phyloP scores from a whole-genome alignment of 2,888 invertebrate species.

The Taphrorychus bicolor region DNA sequence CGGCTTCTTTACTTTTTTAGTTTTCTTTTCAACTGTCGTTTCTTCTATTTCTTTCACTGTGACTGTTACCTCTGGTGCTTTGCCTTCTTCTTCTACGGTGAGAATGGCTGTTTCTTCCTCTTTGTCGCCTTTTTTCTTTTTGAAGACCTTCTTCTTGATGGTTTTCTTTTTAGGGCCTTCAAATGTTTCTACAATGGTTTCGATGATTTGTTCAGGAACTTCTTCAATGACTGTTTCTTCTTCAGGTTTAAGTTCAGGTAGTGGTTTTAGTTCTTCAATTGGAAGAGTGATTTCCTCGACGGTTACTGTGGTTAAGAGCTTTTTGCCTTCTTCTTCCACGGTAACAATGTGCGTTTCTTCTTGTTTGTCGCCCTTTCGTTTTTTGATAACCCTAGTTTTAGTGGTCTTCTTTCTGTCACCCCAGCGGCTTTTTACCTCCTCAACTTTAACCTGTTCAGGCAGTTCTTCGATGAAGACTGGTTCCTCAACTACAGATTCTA shows the following conservation, averaged over 20 bases:
- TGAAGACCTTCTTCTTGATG: conserved; percentile 45
- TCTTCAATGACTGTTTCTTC: conserved; percentile 53
- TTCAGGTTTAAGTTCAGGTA: conserved; percentile 41
- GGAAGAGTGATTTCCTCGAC: conserved; percentile 49
- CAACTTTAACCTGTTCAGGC: conserved; percentile 51
- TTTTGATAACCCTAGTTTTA: conserved; percentile 55
- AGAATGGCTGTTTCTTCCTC: conserved; percentile 54
- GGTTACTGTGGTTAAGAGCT: conserved; percentile 47
- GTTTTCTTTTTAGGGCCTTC: conserved; percentile 45
- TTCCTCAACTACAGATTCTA: conserved; percentile 34
- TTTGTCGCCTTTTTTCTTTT: conserved; percentile 51
- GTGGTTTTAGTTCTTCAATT: conserved; percentile 49
- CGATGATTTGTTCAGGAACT: conserved; percentile 47
- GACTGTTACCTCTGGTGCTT: conserved; percentile 52
- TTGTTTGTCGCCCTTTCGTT: conserved; percentile 53
- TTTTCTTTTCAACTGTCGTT: background rate
- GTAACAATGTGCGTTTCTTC: conserved; percentile 51
- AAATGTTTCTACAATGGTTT: conserved; percentile 39
- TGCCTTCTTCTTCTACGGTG: conserved; percentile 44
- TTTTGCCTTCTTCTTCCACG: conserved; percentile 51
- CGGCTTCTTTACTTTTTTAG: conserved; percentile 23
- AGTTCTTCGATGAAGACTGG: conserved; percentile 49
- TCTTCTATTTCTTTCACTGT: conserved; percentile 49
- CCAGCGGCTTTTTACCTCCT: conserved; percentile 51
- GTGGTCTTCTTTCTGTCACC: conserved; percentile 47